phyloP scores from a whole-genome alignment of 2,113 vertebrate genomes.

The Microcebus tavaratra region DNA sequence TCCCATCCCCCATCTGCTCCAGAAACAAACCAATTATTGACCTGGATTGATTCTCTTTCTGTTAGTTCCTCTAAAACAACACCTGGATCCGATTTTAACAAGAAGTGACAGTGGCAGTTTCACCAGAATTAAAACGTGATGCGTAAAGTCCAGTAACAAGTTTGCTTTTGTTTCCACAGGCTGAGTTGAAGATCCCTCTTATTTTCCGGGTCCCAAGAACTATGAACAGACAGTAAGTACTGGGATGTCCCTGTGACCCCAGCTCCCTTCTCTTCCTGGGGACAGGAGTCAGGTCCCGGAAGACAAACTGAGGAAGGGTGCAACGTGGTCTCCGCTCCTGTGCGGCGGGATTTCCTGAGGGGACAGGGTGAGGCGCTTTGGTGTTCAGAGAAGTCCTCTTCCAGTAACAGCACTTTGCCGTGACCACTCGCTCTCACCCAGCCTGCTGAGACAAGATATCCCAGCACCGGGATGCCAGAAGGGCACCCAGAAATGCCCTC shows the following conservation, averaged over 20 bases:
- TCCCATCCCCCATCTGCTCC: not conserved
- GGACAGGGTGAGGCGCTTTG: fast-evolving
- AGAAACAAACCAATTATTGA: slow-evolving; percentile 68
- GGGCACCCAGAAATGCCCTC: not conserved
- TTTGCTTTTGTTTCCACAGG: slow-evolving; percentile 65
- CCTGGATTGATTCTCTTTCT: slow-evolving; percentile 12
- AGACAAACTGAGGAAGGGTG: fast-evolving
- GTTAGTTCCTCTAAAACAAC: not conserved
- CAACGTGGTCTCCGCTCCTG: fast-evolving
- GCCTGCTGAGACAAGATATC: fast-evolving
- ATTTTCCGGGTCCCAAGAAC: not conserved
- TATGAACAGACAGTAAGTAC: slow-evolving; percentile 76
- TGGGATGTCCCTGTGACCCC: fast-evolving
- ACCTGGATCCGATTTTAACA: slow-evolving; percentile 32
- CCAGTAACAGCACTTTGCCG: not conserved
- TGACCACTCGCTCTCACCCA: not conserved
- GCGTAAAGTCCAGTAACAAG: not conserved
- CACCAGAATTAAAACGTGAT: not conserved
- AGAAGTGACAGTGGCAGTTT: not conserved
- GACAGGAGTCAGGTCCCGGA: not conserved
- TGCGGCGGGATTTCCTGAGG: fast-evolving
- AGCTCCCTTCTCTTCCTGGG: not conserved
- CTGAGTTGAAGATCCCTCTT: slow-evolving; percentile 63
- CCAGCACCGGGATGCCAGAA: not conserved
- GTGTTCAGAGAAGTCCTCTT: not conserved